Evolutionary conservation across 2,113 vertebrate species (phyloP), one percentile per base, ranked within the genome.

Genomic region (Pyxicephalus adspersus): DNA sequence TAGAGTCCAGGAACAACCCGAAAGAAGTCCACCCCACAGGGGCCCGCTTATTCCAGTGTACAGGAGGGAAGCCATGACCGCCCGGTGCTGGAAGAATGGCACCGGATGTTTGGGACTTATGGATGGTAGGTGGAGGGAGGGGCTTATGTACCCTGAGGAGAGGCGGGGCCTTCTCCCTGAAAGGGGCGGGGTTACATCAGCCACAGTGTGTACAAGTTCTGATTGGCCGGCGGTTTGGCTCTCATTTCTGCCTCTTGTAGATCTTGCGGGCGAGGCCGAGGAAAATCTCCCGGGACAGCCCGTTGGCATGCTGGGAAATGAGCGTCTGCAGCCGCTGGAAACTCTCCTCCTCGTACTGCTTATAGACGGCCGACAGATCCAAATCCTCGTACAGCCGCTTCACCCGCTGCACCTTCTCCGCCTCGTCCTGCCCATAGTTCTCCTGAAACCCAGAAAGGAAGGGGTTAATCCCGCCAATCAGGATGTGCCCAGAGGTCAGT

Each of bases 191-290:
- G 38, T 15, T 1, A 13, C 38, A 15, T 2, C 38, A 2, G 9
- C 38, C 9, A 3, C 6, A 13, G 11, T 13, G 38, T 9, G 8
- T 9, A 45, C 38, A 45, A 45, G 38, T 45, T 45, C 38, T 9
- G 38, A 45, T 13, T 45, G 38, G 38, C 38, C 11, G 38, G 5
- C 8, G 38, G 38, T 13, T 45, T 6, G 38, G 8, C 31, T 34
- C 0, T 97, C 90, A 99, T 66, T 98, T 99, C 85, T 92, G 93
- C 28, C 96, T 89, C 86, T 94, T 97, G 89, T 98, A 99, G 77
- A 99, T 95, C 85, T 95, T 96, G 25, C 88, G 87, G 0, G 94
- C 95, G 0, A 99, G 92, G 76, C 89, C 91, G 5, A 96, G 88
- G 85, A 98, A 99, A 82, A 99, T 88, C 0, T 87, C 84, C 0